Conservation (phyloP, 2,888 invertebrate species). For the Leucoma salicis region DNA sequence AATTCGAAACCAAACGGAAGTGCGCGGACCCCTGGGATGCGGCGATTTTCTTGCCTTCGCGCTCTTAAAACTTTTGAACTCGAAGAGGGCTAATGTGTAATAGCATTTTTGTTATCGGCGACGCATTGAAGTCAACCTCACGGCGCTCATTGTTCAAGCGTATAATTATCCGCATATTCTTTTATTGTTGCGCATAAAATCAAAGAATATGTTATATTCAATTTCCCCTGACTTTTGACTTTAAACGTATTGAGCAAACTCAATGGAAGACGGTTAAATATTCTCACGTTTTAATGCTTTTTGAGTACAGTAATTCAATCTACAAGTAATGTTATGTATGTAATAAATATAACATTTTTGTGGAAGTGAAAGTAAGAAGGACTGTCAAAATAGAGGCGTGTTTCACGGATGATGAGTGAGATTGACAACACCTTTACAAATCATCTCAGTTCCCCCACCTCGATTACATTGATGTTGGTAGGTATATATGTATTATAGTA, state of each 20-base stretch:
- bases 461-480: too few relatives aligned
- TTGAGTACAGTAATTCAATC: slow-evolving; percentile 40
- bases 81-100: slow-evolving; percentile 65
- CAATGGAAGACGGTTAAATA: slow-evolving; percentile 76
- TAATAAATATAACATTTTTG: too few relatives aligned
- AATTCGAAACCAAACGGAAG: slow-evolving; percentile 78
- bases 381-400: too few relatives aligned
- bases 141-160: slow-evolving; percentile 69
- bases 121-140: slow-evolving; percentile 71
- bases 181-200: slow-evolving; percentile 72
- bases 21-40: slow-evolving; percentile 71
- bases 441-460: too few relatives aligned
- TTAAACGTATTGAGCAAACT: slow-evolving; percentile 63
- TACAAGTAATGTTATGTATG: too few relatives aligned
- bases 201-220: slow-evolving; percentile 77
- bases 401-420: too few relatives aligned
- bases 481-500: too few relatives aligned
- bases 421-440: too few relatives aligned
- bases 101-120: slow-evolving; percentile 62
- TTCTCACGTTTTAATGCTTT: slow-evolving; percentile 71
- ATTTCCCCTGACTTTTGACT: slow-evolving; percentile 77
- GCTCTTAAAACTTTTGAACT: slow-evolving; percentile 49
- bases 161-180: slow-evolving; percentile 74
- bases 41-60: slow-evolving; percentile 75
- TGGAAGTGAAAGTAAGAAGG: too few relatives aligned